These are phyloP conservation scores for Ochotona princeps DNA, from an alignment of 2,113 vertebrate genomes.

Conservation along the genomic window DNA sequence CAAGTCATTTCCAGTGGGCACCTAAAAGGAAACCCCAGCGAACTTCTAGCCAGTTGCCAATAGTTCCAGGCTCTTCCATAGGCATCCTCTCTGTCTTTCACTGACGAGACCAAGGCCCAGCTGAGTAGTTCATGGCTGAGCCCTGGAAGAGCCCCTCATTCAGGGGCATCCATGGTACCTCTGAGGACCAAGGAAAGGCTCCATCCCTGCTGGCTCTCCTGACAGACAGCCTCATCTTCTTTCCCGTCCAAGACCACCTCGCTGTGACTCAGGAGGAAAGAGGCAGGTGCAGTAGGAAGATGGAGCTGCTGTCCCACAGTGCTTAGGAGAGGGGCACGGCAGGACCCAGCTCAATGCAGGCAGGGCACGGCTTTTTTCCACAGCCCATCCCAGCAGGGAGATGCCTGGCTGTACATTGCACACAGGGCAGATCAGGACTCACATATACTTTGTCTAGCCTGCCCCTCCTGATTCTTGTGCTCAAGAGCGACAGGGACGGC, in stretches of 20 bases:
- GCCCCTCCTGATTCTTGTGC: too few species aligned
- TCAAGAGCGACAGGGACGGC: too few species aligned
- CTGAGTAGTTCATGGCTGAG: neutral
- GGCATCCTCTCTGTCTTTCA: neutral
- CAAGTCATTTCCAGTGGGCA: neutral
- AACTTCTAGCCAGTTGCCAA: neutral
- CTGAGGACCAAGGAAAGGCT: neutral
- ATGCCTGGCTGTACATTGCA: neutral
- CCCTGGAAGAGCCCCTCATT: neutral
- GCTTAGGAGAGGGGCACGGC: neutral
- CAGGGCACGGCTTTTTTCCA: neutral
- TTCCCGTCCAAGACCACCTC: accelerated
- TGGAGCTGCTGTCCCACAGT: too few species aligned
- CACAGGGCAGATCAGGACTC: too few species aligned
- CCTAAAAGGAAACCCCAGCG: neutral
- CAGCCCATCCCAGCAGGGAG: neutral
- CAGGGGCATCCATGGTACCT: neutral
- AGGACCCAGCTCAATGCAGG: neutral
- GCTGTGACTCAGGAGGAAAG: neutral
- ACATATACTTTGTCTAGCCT: too few species aligned
- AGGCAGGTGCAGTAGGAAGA: neutral
- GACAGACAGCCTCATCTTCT: accelerated
- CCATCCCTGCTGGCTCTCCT: neutral
- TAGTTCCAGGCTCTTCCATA: neutral
- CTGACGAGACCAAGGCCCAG: neutral